These are phyloP conservation scores for Enteromius afrohamiltoni DNA, from an alignment of 2,797 vertebrate species.

Conservation along the genomic window DNA sequence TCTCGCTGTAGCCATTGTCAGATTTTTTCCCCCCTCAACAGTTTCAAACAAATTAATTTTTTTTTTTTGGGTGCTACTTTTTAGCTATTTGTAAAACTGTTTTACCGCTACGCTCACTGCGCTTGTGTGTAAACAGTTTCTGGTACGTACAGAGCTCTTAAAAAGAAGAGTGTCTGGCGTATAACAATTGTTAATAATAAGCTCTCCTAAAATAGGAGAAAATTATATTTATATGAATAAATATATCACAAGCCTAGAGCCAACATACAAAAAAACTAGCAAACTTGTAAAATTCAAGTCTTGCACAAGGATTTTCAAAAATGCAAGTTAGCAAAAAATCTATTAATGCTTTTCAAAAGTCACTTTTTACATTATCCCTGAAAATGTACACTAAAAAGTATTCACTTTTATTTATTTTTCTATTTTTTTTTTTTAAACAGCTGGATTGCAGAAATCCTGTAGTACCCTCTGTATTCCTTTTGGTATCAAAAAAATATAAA, in stretches of 20 bases:
- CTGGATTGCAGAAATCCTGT: conserved; percentile 32
- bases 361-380: conserved; percentile 26
- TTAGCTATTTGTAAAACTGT: conserved; percentile 24
- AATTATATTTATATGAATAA: conserved; percentile 78
- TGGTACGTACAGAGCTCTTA: conserved; percentile 70
- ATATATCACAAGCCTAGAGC: conserved; percentile 70
- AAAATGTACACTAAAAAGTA: conserved; percentile 26
- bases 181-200: conserved; percentile 73
- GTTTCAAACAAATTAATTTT: neutral
- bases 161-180: conserved; percentile 73
- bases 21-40: conserved; percentile 2
- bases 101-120: conserved; percentile 49
- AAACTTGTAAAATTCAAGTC: conserved; percentile 51
- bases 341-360: conserved; percentile 48
- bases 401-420: conserved; percentile 37
- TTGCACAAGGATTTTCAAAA: conserved; percentile 25
- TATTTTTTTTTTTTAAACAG: conserved; percentile 10
- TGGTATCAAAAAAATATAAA: conserved; percentile 30
- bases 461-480: conserved; percentile 43
- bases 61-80: conserved; percentile 33
- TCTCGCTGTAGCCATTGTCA: conserved; percentile 76
- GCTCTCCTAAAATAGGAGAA: conserved; percentile 80
- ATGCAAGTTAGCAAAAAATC: conserved; percentile 49
- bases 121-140: conserved; percentile 63
- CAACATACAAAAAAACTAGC: conserved; percentile 62